Conservation (phyloP, 1,140 invertebrate genomes). For the Diorhabda sublineata region DNA sequence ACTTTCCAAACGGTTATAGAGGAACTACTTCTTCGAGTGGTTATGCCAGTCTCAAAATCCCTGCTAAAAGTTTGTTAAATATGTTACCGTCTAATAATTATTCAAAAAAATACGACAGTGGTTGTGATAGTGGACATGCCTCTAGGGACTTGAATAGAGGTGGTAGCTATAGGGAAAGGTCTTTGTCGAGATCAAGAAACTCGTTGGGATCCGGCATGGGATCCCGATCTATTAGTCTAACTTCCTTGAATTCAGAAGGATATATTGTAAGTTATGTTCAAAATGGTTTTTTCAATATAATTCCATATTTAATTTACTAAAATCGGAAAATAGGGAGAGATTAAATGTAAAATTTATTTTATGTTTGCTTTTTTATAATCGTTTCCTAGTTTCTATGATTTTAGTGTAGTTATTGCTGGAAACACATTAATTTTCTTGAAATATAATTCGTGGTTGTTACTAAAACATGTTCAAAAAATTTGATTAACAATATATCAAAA, state of each 20-base stretch:
- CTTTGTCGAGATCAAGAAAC: conserved; percentile 37
- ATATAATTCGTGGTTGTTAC: no score
- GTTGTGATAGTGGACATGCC: conserved; percentile 17
- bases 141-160: conserved; percentile 33
- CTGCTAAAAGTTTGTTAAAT: conserved; percentile 38
- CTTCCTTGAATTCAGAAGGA: conserved; percentile 59
- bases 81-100: conserved; percentile 36
- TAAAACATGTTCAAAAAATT: no score
- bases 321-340: no score
- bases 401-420: no score
- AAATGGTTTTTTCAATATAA: background rate
- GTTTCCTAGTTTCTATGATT: no score
- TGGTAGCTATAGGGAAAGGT: conserved; percentile 39
- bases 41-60: conserved; percentile 43
- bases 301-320: no score
- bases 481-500: no score
- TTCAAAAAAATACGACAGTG: conserved; percentile 35
- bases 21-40: conserved; percentile 21
- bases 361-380: no score
- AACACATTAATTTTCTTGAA: no score
- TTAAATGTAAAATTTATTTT: no score
- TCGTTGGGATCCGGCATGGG: conserved; percentile 39
- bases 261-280: conserved; percentile 59
- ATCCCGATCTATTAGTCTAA: conserved; percentile 49
- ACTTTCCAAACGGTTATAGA: conserved; percentile 41